Conservation (phyloP, 2,797 vertebrate species). For the Mormyrops boulengeri region DNA sequence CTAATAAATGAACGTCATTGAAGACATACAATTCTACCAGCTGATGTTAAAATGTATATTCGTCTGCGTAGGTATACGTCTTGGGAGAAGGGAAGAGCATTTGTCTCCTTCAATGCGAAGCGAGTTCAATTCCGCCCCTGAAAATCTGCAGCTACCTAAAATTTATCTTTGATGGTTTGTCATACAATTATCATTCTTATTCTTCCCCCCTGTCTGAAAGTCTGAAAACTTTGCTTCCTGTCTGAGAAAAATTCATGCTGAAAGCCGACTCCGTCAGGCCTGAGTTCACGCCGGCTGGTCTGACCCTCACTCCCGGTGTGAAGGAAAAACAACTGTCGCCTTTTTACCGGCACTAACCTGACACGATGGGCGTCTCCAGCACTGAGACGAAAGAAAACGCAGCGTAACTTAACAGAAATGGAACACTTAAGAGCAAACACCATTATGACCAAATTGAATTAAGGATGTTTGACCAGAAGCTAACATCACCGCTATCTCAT, state of each 20-base stretch:
- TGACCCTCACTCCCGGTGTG: neutral
- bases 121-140: neutral
- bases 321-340: neutral
- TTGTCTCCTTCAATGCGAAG: neutral
- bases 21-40: neutral
- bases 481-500: neutral
- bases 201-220: neutral
- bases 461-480: conserved; percentile 8
- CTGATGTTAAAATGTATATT: neutral
- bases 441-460: conserved; percentile 10
- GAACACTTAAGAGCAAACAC: conserved; percentile 8
- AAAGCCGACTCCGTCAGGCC: neutral
- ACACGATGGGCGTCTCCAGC: neutral
- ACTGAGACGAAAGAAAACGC: neutral
- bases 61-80: neutral
- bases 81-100: neutral
- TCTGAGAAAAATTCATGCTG: conserved; percentile 1
- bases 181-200: neutral
- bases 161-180: neutral
- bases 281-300: neutral
- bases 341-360: neutral
- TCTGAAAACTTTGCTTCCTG: neutral
- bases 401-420: neutral
- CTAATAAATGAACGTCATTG: neutral
- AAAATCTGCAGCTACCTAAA: neutral